Percentiles rank a stretch among this genome's conserved stretches.
These are phyloP conservation scores for Cryptus viduatorius DNA, from an alignment of 2,888 invertebrate species.

Conservation along the genomic window DNA sequence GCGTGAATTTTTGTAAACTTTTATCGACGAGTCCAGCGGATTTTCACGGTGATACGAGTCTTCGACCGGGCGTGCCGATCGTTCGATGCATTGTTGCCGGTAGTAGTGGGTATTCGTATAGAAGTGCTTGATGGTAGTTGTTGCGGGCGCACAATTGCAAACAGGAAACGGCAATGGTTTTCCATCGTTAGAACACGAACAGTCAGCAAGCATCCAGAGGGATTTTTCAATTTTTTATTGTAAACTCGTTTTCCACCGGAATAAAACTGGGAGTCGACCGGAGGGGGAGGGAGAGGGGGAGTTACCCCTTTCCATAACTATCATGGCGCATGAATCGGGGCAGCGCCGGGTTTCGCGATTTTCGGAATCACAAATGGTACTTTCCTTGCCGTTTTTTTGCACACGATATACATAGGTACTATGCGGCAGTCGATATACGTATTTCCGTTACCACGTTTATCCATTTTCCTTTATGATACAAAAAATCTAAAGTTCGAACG, in stretches of 20 bases:
- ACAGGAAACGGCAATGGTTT: slow-evolving; percentile 39
- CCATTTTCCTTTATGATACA: too few species aligned
- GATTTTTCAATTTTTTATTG: slow-evolving; percentile 47
- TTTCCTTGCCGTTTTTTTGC: not conserved
- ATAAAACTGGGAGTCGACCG: not conserved
- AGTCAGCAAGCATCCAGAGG: slow-evolving; percentile 29
- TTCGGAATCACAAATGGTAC: not conserved
- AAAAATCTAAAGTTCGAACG: too few species aligned
- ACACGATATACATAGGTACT: not conserved
- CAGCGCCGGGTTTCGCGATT: not conserved
- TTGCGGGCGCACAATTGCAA: slow-evolving; percentile 8
- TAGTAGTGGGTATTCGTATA: not conserved
- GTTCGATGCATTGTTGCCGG: slow-evolving; percentile 23
- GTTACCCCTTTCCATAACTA: slow-evolving; percentile 1
- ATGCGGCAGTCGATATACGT: not conserved
- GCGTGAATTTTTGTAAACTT: slow-evolving; percentile 37
- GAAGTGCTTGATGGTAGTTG: slow-evolving; percentile 28
- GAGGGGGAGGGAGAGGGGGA: not conserved
- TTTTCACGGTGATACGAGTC: slow-evolving; percentile 53
- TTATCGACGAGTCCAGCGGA: slow-evolving; percentile 45
- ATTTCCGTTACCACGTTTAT: not conserved
- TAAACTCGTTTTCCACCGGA: slow-evolving; percentile 36
- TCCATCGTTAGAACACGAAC: slow-evolving; percentile 13
- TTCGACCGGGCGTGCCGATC: slow-evolving; percentile 30
- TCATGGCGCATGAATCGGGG: not conserved